A percentile compares a stretch with the other conserved stretches of the same genome.
phyloP scores from a whole-genome alignment of 2,888 invertebrate species.

The Sabatieria punctata region DNA sequence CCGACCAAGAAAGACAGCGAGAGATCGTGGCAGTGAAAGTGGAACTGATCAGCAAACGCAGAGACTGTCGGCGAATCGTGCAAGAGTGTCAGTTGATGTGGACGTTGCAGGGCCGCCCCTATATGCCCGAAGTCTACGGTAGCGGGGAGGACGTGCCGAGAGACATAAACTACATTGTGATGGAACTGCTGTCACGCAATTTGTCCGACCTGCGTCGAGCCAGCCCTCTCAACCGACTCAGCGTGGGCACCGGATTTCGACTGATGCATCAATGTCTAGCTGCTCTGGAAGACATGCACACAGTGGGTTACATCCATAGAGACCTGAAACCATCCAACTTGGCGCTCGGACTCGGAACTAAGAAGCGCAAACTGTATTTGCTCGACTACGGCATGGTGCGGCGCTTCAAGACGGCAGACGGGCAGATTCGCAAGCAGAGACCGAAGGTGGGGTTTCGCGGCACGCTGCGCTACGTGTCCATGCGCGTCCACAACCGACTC shows the following conservation, averaged over 20 bases:
- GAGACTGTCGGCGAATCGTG: conserved; percentile 18
- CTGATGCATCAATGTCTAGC: too few species aligned
- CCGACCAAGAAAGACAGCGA: conserved; percentile 13
- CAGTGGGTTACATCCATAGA: too few species aligned
- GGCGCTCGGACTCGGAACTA: too few species aligned
- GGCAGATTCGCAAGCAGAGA: conserved; percentile 12
- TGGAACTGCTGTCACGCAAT: too few species aligned
- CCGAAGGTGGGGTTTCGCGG: too few species aligned
- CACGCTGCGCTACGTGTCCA: conserved; percentile 6
- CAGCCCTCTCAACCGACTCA: too few species aligned
- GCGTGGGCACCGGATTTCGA: too few species aligned
- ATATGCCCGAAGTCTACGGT: conserved; percentile 13
- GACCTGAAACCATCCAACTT: too few species aligned
- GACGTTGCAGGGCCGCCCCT: conserved; percentile 16
- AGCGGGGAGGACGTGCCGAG: conserved; percentile 11
- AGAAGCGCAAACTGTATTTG: conserved; percentile 15
- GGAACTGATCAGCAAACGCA: conserved; percentile 15
- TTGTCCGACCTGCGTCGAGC: too few species aligned
- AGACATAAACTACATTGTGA: too few species aligned
- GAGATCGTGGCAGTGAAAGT: conserved; percentile 20
- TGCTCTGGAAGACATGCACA: too few species aligned
- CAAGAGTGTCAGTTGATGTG: conserved; percentile 17
- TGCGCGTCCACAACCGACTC: conserved; percentile 1
- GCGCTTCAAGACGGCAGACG: conserved; percentile 14
- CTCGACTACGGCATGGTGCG: conserved; percentile 20